These are phyloP conservation scores for Epirrhoe alternata DNA, from an alignment of 2,888 invertebrate species.

Conservation along the genomic window DNA sequence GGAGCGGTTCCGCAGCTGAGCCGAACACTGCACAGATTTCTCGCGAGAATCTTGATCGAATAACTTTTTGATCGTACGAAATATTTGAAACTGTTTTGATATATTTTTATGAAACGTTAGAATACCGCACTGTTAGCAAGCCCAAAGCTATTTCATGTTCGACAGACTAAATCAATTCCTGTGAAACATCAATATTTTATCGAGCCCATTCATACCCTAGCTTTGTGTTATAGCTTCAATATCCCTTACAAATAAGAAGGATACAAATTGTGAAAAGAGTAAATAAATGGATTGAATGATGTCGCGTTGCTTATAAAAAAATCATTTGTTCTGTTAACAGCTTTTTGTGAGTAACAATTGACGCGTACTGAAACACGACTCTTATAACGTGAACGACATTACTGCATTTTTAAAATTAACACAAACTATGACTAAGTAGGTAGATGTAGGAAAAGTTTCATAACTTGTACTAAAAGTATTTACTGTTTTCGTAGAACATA, in stretches of 20 bases:
- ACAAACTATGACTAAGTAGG: too few relatives aligned
- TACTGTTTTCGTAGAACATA: neutral
- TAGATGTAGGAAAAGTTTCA: neutral
- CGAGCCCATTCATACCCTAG: neutral
- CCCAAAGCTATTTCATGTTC: neutral
- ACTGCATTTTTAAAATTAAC: too few relatives aligned
- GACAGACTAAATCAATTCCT: neutral
- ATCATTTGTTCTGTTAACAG: neutral
- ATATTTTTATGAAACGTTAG: neutral
- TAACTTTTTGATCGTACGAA: neutral
- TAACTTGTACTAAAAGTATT: neutral
- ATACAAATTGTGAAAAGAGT: neutral
- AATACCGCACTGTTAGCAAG: neutral
- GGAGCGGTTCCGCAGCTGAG: neutral
- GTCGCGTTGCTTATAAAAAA: neutral
- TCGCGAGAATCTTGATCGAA: slow-evolving; percentile 8
- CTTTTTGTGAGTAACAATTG: neutral
- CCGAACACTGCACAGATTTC: slow-evolving; percentile 1
- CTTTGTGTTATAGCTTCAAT: neutral
- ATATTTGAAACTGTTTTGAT: neutral
- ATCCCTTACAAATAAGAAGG: neutral
- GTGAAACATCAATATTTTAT: neutral
- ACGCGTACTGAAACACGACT: neutral
- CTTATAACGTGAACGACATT: neutral
- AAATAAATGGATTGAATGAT: neutral